These are phyloP conservation scores for Florisuga fusca DNA, from an alignment of 2,797 vertebrate genomes.

Conservation along the genomic window DNA sequence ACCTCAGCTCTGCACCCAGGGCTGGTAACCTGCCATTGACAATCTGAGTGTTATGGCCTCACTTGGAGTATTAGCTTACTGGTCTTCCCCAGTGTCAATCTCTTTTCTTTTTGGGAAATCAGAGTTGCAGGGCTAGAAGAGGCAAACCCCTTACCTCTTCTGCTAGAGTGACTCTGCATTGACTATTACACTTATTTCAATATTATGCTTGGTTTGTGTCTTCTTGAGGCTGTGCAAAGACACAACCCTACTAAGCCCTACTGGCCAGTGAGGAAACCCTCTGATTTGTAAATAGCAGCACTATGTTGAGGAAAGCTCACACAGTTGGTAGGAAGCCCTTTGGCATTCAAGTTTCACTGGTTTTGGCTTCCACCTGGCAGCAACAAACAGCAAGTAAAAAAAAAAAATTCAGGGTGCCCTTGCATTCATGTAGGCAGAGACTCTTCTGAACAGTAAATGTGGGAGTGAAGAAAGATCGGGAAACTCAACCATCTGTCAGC, in stretches of 20 bases:
- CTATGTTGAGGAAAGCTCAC: neutral
- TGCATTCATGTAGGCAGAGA: neutral
- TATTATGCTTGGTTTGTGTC: neutral
- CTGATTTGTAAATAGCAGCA: neutral
- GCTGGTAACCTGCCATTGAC: neutral
- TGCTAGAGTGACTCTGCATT: neutral
- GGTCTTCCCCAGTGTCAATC: neutral
- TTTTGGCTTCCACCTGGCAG: neutral
- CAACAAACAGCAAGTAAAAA: neutral
- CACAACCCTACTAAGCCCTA: rapidly evolving
- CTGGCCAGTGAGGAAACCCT: neutral
- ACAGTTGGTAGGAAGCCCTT: neutral
- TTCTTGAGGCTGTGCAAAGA: neutral
- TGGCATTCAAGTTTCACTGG: neutral
- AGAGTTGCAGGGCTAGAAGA: neutral
- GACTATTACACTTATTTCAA: neutral
- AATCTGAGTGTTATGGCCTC: neutral
- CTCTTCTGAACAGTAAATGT: neutral
- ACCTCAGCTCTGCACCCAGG: neutral
- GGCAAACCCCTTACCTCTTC: neutral
- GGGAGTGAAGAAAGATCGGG: neutral
- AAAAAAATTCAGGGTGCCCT: neutral
- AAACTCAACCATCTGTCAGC: neutral
- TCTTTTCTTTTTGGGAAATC: neutral
- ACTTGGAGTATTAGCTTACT: neutral